Evolutionary conservation across 2,888 invertebrate species (phyloP).

Genomic region (Acanthosepion pharaonis): DNA sequence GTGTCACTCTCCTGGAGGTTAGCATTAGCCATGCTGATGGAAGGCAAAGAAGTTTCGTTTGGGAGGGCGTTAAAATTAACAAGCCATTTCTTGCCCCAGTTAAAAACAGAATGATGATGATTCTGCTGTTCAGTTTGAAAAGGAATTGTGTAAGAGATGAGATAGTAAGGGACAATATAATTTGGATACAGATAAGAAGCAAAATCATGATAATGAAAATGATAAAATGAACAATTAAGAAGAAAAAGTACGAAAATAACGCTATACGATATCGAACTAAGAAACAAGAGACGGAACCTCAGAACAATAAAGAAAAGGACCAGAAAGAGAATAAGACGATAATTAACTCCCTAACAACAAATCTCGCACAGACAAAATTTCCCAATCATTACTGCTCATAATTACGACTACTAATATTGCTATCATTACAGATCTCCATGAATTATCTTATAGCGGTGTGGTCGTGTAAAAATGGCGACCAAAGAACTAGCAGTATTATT

Average conservation of each 20-base stretch:
- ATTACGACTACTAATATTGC: not conserved
- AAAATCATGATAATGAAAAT: too few relatives aligned
- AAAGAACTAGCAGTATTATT: not conserved
- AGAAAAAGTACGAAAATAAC: not conserved
- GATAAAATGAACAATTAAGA: not conserved
- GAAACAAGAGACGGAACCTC: not conserved
- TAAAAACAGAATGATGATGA: too few relatives aligned
- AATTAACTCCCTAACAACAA: not conserved
- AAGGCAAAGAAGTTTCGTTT: too few relatives aligned
- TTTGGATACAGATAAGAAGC: too few relatives aligned
- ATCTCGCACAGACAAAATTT: not conserved
- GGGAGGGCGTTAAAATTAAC: too few relatives aligned
- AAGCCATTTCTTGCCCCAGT: too few relatives aligned
- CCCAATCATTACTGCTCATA: not conserved
- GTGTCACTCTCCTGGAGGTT: too few relatives aligned
- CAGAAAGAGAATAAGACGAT: not conserved
- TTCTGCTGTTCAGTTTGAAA: too few relatives aligned
- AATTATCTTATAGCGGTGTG: not conserved
- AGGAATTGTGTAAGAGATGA: too few relatives aligned
- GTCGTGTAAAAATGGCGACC: not conserved
- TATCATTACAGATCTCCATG: not conserved
- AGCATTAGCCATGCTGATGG: too few relatives aligned
- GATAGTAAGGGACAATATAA: too few relatives aligned
- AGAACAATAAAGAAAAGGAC: not conserved
- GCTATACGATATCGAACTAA: not conserved